Conservation (phyloP, 1,140 invertebrate genomes). For the Brachionus koreanus region DNA sequence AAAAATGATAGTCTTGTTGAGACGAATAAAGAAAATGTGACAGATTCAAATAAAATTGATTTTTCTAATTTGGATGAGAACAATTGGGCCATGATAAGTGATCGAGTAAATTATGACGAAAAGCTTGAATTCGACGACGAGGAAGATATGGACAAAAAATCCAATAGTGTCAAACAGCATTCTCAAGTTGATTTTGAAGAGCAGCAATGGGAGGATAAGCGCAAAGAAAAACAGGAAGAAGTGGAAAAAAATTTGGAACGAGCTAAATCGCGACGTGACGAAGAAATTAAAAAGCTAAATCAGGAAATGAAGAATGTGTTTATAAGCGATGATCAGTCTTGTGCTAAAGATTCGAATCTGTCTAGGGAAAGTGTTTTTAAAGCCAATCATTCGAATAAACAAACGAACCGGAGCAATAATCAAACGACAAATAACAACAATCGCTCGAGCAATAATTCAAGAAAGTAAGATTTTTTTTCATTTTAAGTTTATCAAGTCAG, state of each 20-base stretch:
- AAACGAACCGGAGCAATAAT: background rate
- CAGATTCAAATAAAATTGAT: background rate
- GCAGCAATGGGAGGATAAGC: background rate
- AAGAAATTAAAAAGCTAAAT: background rate
- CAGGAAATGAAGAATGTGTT: background rate
- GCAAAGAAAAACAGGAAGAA: background rate
- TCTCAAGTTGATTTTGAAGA: constrained; percentile 4
- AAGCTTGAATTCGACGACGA: background rate
- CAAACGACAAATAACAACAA: background rate
- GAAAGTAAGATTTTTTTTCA: background rate
- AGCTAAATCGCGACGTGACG: background rate
- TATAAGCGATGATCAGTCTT: background rate
- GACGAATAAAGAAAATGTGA: constrained; percentile 8
- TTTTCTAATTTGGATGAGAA: background rate
- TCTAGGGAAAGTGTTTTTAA: background rate
- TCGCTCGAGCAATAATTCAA: background rate
- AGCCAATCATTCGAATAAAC: background rate
- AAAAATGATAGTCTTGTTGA: background rate
- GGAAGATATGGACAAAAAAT: background rate
- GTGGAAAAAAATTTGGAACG: background rate
- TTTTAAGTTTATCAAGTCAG: background rate
- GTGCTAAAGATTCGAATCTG: background rate
- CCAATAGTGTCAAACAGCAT: background rate
- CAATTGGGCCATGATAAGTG: constrained; percentile 14
- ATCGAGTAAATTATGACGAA: constrained; percentile 19